Evolutionary conservation across 2,797 vertebrate species (phyloP), one percentile per base, ranked within the genome.

Genomic region (Carapus acus): DNA sequence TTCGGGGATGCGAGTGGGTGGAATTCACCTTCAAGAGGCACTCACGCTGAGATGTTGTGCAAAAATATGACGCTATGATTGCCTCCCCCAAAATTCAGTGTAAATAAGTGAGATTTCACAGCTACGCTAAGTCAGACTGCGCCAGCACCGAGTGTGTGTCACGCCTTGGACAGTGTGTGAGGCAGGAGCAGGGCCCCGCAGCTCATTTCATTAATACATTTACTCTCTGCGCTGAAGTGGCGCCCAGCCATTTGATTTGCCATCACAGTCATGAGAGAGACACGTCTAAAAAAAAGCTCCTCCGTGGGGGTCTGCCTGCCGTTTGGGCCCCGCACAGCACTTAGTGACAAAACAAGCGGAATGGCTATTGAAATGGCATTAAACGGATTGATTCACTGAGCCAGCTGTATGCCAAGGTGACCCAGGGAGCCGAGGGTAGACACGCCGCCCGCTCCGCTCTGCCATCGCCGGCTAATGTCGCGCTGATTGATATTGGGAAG

Each of bases 351-450:
- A 57, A 61, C 57, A 74, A 69, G 62, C 63, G 43, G 22, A 65
- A 73, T 65, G 63, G 48, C 40, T 62, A 80, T 43, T 79, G 71
- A 74, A 71, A 83, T 73, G 77, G 76, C 73, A 83, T 67, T 76
- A 78, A 82, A 67, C 4, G 5, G 44, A 80, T 80, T 67, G 71
- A 82, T 82, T 76, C 58, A 39, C 59, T 37, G 62, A 53, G 59
- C 20, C 65, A 69, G 58, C 58, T 36, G 24, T 61, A 61, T 49
- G 54, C 77, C 75, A 82, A 85, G 80, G 81, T 85, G 76, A 86
- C 83, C 76, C 50, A 21, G 38, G 58, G 57, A 76, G 77, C 52
- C 70, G 62, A 23, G 65, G 45, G 62, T 65, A 63, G 58, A 73
- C 69, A 45, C 64, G 65, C 66, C 70, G 49, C 74, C 47, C 64